Evolutionary conservation across 2,797 vertebrate genomes (phyloP).

Genomic region (Loriculus beryllinus): DNA sequence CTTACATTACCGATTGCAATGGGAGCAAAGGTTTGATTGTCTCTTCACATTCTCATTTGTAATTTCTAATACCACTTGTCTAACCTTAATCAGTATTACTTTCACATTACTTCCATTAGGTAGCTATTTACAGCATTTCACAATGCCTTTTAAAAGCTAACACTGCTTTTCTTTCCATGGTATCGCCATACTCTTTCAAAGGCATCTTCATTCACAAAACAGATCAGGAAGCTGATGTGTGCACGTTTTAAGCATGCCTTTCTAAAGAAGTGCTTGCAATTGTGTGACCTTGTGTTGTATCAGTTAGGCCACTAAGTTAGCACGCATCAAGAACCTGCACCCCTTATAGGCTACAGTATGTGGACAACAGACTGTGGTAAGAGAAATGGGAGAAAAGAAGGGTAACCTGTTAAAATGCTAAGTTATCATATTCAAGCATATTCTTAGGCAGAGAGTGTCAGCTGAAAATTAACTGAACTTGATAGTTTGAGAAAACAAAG

Average conservation of each 20-base stretch:
- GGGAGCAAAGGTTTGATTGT: too few species aligned
- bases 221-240: background rate
- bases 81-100: background rate
- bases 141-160: background rate
- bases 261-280: background rate
- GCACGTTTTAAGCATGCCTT: background rate
- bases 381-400: background rate
- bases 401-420: background rate
- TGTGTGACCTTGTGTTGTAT: background rate
- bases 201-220: background rate
- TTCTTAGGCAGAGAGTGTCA: background rate
- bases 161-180: background rate
- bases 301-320: background rate
- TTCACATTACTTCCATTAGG: background rate
- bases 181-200: background rate
- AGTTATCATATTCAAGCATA: background rate
- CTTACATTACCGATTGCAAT: background rate
- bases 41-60: background rate
- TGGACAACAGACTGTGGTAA: background rate
- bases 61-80: background rate
- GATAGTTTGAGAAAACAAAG: background rate
- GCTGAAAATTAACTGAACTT: background rate
- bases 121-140: background rate
- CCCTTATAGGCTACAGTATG: too few species aligned
- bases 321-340: too few species aligned